Evolutionary conservation across 2,797 vertebrate species (phyloP).

Genomic region (Melanotaenia trifasciata): DNA sequence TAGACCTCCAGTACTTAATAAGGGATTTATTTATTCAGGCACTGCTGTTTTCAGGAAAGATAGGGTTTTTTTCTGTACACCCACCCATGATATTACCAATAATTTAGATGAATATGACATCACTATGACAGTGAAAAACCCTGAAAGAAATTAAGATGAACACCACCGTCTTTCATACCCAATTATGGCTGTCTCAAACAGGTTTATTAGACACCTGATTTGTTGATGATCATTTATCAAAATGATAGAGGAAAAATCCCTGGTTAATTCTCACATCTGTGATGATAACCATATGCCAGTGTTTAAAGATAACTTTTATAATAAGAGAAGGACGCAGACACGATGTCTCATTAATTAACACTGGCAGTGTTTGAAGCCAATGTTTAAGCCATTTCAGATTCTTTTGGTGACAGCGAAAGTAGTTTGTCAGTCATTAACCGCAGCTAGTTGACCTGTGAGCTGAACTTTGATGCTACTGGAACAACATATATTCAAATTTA

Average conservation of each 20-base stretch:
- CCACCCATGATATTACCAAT: too few species aligned
- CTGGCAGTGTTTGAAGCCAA: not conserved
- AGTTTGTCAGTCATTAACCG: not conserved
- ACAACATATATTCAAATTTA: not conserved
- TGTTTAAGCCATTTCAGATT: too few species aligned
- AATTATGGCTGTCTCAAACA: conserved; percentile 61
- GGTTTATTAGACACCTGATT: conserved; percentile 49
- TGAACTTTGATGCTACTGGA: not conserved
- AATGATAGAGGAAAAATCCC: conserved; percentile 18
- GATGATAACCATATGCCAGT: conserved; percentile 8
- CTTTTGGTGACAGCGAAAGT: too few species aligned
- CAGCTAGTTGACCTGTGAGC: not conserved
- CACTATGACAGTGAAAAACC: conserved; percentile 33
- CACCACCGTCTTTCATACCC: conserved; percentile 24
- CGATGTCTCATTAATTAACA: conserved; percentile 9
- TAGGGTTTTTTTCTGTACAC: too few species aligned
- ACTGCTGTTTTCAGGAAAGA: too few species aligned
- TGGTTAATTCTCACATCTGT: conserved; percentile 35
- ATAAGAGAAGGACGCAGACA: not conserved
- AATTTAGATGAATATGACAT: conserved; percentile 38
- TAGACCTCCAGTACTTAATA: too few species aligned
- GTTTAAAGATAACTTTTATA: conserved; percentile 14
- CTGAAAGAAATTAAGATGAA: conserved; percentile 43
- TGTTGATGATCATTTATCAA: conserved; percentile 60
- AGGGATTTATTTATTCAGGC: too few species aligned